Base-by-base conservation (phyloP, 92 coral and sea anemone genomes). In the Phenganax stokvisi region DNA sequence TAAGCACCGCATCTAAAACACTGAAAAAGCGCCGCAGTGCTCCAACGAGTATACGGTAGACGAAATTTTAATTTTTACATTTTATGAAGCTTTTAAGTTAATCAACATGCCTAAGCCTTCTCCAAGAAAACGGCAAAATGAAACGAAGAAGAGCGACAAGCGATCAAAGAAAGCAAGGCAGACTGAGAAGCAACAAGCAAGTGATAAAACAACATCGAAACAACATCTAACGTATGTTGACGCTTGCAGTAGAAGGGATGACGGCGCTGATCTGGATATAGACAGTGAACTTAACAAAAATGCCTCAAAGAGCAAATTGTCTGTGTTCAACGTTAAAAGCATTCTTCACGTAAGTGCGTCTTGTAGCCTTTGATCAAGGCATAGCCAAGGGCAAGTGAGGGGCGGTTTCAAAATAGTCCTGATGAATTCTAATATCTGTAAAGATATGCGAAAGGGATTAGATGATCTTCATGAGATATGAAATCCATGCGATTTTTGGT, bases 301-400 rank as follows among this genome's bases (percentile, higher is more conserved):
- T 87, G 98, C 98, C 16, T 85, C 87, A 65, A 94, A 80, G 59
- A 91, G 89, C 80, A 94, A 94, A 59, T 83, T 94, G 55, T 86
- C 97, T 20, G 91, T 93, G 12, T 79, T 86, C 15, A 94, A 93
- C 71, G 98, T 93, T 13, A 93, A 88, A 51, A 89, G 92, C 60
- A 91, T 93, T 74, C 74, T 93, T 61, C 98, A 91, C 76, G 98
- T 93, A 84, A 88, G 98, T 81, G 25, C 25, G 25, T 20, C 16
- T 72, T 30, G 57, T 9, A 56, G 6, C 17, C 8, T 12, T 17
- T 13, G 16, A 44, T 44, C 76, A 31, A 11, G 58, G 15, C 15
- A 29, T 54, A 17, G 12, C 8, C 0, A 44, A 8, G 15, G 20
- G 61, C 66, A 47, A 56, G 20, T 57, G 66, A 0, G 47, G 47